phyloP scores from a whole-genome alignment of 2,888 invertebrate species.

The Dendrolimus houi region DNA sequence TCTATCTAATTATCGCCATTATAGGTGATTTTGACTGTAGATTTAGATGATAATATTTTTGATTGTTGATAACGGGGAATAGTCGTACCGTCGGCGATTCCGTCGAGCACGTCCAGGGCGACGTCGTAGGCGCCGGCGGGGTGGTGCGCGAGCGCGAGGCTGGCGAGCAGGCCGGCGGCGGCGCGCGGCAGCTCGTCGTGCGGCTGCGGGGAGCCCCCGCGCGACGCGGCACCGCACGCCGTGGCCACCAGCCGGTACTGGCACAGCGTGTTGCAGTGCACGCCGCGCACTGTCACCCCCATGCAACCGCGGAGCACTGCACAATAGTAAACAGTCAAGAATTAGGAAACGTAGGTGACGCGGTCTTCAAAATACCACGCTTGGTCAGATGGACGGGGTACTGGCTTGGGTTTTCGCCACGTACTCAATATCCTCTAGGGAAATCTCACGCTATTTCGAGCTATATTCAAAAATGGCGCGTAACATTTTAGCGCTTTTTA shows the following conservation, averaged over 20 bases:
- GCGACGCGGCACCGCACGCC: slow-evolving; percentile 85
- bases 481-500: too few relatives aligned
- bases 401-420: too few relatives aligned
- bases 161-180: slow-evolving; percentile 81
- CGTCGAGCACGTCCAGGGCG: slow-evolving; percentile 74
- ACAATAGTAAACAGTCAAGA: neutral
- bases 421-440: too few relatives aligned
- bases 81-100: slow-evolving; percentile 20
- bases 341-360: too few relatives aligned
- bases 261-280: slow-evolving; percentile 59
- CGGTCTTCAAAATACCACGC: too few relatives aligned
- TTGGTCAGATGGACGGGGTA: too few relatives aligned
- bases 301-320: slow-evolving; percentile 52
- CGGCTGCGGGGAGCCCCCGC: slow-evolving; percentile 72
- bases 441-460: too few relatives aligned
- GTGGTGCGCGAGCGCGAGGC: slow-evolving; percentile 80
- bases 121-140: slow-evolving; percentile 71
- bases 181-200: slow-evolving; percentile 85
- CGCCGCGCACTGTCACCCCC: slow-evolving; percentile 54
- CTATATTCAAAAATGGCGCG: too few relatives aligned
- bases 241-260: slow-evolving; percentile 78
- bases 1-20: too few relatives aligned
- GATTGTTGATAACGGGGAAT: too few relatives aligned
- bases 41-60: too few relatives aligned
- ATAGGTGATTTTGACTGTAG: too few relatives aligned